Evolutionary conservation across 1,140 invertebrate species (phyloP), one percentile per base, ranked within the genome.

Genomic region (Brachionus plicatilis): DNA sequence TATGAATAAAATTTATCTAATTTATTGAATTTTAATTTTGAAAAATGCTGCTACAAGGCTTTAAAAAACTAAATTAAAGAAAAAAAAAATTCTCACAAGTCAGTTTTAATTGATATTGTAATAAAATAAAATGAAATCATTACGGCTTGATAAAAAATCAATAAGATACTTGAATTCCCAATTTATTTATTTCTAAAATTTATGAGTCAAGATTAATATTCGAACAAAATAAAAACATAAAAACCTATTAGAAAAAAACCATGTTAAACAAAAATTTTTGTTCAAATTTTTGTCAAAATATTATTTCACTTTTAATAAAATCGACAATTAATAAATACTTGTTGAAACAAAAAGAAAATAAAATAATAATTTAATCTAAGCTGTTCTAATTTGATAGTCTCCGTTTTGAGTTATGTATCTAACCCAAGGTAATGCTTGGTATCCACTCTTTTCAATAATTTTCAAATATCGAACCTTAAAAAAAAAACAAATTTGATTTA

Each of bases 381-480:
- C 56, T 60, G 79, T 82, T 82, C 79, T 82, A 85, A 99, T 90
- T 88, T 99, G 97, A 90, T 99, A 99, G 89, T 99, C 97, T 45
- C 98, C 98, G 90, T 99, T 99, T 89, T 99, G 97, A 20, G 98
- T 99, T 70, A 99, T 99, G 87, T 99, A 99, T 29, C 97, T 91
- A 6, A 99, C 97, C 98, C 97, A 99, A 0, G 98, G 98, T 72
- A 99, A 88, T 0, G 97, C 97, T 90, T 99, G 97, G 88, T 99
- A 99, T 0, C 97, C 98, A 90, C 96, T 98, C 90, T 99, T 99
- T 87, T 99, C 98, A 88, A 99, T 99, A 87, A 99, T 99, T 90
- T 99, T 99, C 85, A 99, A 91, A 89, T 99, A 99, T 47, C 97
- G 92, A 50, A 76, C 68, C 68, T 72, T 29, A n/a, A n/a, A 24